Evolutionary conservation across 1,140 invertebrate genomes (phyloP).

Genomic region (Nylanderia fulva): DNA sequence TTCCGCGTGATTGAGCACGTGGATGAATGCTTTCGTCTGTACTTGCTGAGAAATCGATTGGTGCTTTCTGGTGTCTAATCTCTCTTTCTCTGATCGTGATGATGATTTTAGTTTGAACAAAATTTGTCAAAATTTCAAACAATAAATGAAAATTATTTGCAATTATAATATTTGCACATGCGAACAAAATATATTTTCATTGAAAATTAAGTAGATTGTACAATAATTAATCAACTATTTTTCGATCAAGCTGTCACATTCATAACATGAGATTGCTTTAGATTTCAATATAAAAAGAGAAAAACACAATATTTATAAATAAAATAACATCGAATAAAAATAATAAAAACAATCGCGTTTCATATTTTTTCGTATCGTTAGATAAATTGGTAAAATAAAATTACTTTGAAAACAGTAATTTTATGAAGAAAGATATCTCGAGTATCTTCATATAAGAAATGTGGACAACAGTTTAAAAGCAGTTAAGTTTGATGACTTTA

Average conservation of each 20-base stretch:
- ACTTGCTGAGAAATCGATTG: slow-evolving; percentile 27
- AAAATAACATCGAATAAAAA: background rate
- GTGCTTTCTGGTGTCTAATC: background rate
- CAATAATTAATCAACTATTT: slow-evolving; percentile 32
- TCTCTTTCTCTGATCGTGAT: slow-evolving; percentile 9
- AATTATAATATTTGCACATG: background rate
- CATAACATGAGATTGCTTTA: background rate
- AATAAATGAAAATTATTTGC: background rate
- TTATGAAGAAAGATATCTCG: background rate
- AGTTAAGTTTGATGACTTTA: background rate
- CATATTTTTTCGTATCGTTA: background rate
- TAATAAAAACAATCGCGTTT: background rate
- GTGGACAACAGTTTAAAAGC: background rate
- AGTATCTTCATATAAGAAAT: slow-evolving; percentile 9
- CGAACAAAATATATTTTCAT: background rate
- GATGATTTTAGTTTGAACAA: slow-evolving; percentile 17
- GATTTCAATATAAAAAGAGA: background rate
- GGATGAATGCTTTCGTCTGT: slow-evolving; percentile 1
- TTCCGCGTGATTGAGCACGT: slow-evolving; percentile 55
- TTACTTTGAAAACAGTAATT: slow-evolving; percentile 9
- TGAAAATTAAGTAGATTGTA: background rate
- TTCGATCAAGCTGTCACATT: background rate
- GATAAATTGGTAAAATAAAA: background rate
- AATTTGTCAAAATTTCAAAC: background rate
- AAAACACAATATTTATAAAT: background rate